These are phyloP conservation scores for Mesocricetus auratus DNA, from an alignment of 2,113 vertebrate species.

Conservation along the genomic window DNA sequence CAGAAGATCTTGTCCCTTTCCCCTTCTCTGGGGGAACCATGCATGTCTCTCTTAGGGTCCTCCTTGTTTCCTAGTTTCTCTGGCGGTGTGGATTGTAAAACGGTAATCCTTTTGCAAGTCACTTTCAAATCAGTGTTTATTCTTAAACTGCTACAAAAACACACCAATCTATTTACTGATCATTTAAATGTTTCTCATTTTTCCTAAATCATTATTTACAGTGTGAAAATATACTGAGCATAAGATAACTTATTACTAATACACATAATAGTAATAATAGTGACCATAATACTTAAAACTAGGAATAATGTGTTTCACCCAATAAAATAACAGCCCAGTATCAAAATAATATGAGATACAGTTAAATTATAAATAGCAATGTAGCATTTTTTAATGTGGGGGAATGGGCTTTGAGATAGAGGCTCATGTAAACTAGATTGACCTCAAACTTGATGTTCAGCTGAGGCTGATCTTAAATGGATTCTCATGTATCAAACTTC, in stretches of 20 bases:
- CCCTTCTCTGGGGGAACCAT: too few species aligned
- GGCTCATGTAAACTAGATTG: neutral
- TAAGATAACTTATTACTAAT: neutral
- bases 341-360: neutral
- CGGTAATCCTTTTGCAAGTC: too few species aligned
- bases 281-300: neutral
- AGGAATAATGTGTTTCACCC: neutral
- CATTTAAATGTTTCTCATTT: neutral
- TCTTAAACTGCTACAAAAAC: conserved; percentile 3
- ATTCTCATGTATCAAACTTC: neutral
- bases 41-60: too few species aligned
- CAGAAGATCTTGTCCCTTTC: too few species aligned
- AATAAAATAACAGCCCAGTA: neutral
- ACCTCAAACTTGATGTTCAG: neutral
- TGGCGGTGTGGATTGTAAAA: too few species aligned
- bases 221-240: conserved; percentile 19
- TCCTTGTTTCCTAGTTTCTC: too few species aligned
- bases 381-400: neutral
- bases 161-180: neutral
- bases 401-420: neutral
- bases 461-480: neutral
- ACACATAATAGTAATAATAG: neutral
- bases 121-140: neutral
- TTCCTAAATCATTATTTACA: neutral
- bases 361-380: neutral